Conservation (phyloP, 2,113 vertebrate genomes). For the Salvelinus fontinalis region DNA sequence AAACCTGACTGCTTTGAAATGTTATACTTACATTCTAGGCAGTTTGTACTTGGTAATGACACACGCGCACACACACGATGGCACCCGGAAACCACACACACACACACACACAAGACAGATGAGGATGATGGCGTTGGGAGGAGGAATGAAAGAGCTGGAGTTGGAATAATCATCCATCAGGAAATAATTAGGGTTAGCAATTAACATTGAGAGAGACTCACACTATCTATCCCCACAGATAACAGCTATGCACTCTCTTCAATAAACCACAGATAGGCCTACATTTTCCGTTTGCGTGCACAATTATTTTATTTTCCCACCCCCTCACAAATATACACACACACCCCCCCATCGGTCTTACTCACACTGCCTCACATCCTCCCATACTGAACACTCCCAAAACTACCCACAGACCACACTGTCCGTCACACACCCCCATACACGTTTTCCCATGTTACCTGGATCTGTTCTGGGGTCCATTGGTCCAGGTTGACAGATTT, state of each 20-base stretch:
- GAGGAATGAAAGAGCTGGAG: constrained; percentile 48
- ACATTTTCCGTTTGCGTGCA: background rate
- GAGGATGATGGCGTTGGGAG: constrained; percentile 62
- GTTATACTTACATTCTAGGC: constrained; percentile 43
- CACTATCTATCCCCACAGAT: constrained; percentile 38
- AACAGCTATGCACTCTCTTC: background rate
- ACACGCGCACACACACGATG: background rate
- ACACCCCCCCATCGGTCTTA: no score
- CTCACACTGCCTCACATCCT: no score
- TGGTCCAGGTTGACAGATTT: constrained; percentile 99
- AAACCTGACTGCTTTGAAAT: constrained; percentile 25
- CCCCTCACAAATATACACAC: background rate
- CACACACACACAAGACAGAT: constrained; percentile 47
- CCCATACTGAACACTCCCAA: no score
- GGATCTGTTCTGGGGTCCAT: constrained; percentile 97
- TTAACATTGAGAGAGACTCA: constrained; percentile 67
- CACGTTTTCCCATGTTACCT: constrained; percentile 73
- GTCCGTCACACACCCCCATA: constrained; percentile 17
- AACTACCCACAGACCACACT: background rate
- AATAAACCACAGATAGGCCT: constrained; percentile 24
- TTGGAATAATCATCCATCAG: constrained; percentile 70
- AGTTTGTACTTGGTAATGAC: background rate
- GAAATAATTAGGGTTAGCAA: constrained; percentile 73
- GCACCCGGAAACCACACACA: background rate
- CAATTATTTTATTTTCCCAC: background rate